phyloP scores from a whole-genome alignment of 2,797 vertebrate species.

The Prionace glauca region DNA sequence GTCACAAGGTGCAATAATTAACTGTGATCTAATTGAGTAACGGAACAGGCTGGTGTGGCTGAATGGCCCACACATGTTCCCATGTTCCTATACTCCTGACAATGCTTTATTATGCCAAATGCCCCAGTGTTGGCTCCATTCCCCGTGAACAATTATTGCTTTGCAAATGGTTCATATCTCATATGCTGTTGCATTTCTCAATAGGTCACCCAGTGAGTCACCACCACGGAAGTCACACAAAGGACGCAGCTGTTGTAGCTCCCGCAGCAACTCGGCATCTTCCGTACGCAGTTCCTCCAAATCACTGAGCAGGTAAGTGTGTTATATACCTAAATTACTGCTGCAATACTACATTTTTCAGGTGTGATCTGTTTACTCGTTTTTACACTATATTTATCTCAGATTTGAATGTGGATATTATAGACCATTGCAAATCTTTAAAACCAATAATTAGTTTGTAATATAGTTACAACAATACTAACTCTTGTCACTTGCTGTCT shows the following conservation, averaged over 20 bases:
- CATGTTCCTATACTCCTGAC: neutral
- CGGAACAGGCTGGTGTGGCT: neutral
- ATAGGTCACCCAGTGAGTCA: slow-evolving; percentile 77
- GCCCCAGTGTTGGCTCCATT: neutral
- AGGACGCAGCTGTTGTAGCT: slow-evolving; percentile 83
- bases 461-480: neutral
- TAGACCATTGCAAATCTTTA: neutral
- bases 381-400: neutral
- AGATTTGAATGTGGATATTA: neutral
- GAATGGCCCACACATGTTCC: neutral
- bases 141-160: neutral
- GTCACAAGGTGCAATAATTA: neutral
- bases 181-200: slow-evolving; percentile 31
- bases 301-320: slow-evolving; percentile 75
- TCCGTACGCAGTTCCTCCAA: slow-evolving; percentile 76
- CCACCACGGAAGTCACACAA: slow-evolving; percentile 71
- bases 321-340: neutral
- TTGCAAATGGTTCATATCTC: neutral
- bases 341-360: neutral
- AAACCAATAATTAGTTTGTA: neutral
- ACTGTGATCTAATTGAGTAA: neutral
- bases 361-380: neutral
- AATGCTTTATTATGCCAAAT: neutral
- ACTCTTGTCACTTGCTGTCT: neutral
- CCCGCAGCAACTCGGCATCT: slow-evolving; percentile 78